Evolutionary conservation across 2,113 vertebrate species (phyloP), one percentile per base, ranked within the genome.

Genomic region (Chinchilla lanigera): DNA sequence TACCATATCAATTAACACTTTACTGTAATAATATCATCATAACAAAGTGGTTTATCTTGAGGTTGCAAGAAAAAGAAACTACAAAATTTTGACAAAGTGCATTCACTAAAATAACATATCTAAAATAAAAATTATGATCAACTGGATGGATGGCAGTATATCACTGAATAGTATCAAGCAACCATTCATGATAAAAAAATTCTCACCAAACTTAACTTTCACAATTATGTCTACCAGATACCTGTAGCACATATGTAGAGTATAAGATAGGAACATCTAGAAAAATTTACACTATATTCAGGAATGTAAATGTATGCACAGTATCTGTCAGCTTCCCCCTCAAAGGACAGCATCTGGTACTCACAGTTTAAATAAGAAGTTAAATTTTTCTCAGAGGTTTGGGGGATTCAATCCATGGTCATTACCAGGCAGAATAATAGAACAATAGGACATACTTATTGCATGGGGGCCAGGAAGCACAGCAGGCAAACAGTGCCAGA

Each of bases 281-380:
- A 88, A 80, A 83, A 95, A 84, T 73, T 83, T 63, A 82, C 60
- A 69, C 83, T 92, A 67, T 86, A 63, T 67, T 96, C 26, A 88
- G 17, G 26, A 58, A 89, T 71, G 58, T 75, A 75, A 41, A 20
- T 47, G 11, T 65, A 7, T 22, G 52, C 4, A 16, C 12, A 52
- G 11, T 65, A 65, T 60, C 10, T 50, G 8, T 41, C 8, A 41
- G 38, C 22, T 24, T 41, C 41, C 35, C 10, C 20, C 16, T 73
- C n/a, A 73, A 22, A 3, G 41, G 8, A 73, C 16, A 35, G 35
- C 8, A 73, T 24, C 19, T 24, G 17, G n/a, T n/a, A 71, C 56
- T 58, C 8, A 60, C n/a, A 73, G 8, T 41, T 10, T 38, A 38
- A 35, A 20, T 22, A 35, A 11, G n/a, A 73, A 38, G 69, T 73